Base-by-base conservation (phyloP, 2,113 vertebrate species). In the Pseudorhombus dupliciocellatus region DNA sequence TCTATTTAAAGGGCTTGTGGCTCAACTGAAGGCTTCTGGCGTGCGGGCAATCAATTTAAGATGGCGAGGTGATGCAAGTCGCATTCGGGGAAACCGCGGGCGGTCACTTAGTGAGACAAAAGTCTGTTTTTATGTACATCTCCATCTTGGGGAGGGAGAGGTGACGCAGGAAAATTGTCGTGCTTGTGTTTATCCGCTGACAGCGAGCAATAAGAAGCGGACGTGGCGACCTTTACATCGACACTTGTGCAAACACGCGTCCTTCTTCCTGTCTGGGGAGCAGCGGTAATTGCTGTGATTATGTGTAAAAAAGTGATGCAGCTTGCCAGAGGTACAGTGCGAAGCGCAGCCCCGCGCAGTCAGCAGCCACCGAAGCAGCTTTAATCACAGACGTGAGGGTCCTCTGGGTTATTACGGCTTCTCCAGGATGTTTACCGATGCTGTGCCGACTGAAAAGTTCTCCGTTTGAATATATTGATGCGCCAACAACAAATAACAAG, bases 1-100 rank as follows among this genome's bases (percentile, higher is more conserved):
- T 70, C 88, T 75, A 83, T 89, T 86, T 86, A 85, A 88, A 79
- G 77, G 77, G 55, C 76, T 83, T 34, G 6, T 61, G 81, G 66
- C 70, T 73, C 55, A 28, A 77, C 77, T 48, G 50, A 77, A 55
- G 71, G 73, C 75, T 77, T 75, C 28, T 68, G 65, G 58, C 66
- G 28, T 14, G 25, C n/a, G 42, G 66, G 75, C 73, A 75, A 77
- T 75, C 75, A 66, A 81, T 80, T 22, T 74, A 25, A 31, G 67
- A 80, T 25, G 81, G 34, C 1, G 69, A 58, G 57, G 55, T 84
- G 79, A 86, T 22, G 71, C 66, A 75, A 60, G 63, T 70, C 44
- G 59, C 57, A 83, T 75, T 75, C 76, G 73, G 62, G 18, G 42
- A 69, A 54, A 55, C 79, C 11, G 75, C 48, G 51, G 84, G 76